A percentile compares a stretch with the other conserved stretches of the same genome.
These are phyloP conservation scores for Petromus typicus DNA, from an alignment of 2,113 vertebrate genomes.

Conservation along the genomic window DNA sequence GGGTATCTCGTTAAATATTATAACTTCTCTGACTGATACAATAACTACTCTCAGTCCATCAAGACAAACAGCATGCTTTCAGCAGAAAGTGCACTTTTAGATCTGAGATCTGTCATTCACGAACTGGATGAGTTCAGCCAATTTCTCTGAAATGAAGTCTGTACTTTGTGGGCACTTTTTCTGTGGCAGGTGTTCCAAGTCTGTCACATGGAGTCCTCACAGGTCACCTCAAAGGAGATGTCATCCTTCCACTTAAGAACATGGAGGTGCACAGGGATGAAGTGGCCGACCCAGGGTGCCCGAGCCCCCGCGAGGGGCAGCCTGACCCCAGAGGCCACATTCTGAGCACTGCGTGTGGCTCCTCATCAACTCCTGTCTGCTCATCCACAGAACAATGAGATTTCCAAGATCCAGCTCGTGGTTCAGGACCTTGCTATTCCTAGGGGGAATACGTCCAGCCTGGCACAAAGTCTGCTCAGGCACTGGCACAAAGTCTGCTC, in stretches of 20 bases:
- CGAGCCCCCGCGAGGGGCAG: accelerated
- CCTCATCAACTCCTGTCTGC: neutral
- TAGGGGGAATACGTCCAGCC: neutral
- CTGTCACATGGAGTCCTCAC: neutral
- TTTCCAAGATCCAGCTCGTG: neutral
- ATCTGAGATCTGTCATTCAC: neutral
- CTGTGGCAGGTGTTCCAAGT: neutral
- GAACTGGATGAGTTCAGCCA: neutral
- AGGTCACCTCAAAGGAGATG: neutral
- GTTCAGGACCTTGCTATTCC: neutral
- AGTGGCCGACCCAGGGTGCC: accelerated
- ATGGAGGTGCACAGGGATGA: neutral
- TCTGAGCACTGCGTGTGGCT: neutral
- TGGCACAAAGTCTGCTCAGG: too few species aligned
- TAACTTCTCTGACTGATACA: neutral
- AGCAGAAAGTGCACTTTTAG: neutral
- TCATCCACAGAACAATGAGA: neutral
- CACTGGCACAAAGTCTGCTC: too few species aligned
- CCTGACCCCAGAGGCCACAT: neutral
- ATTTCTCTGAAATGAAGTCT: neutral
- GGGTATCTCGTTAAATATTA: neutral
- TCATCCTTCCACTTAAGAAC: neutral
- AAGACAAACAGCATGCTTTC: neutral
- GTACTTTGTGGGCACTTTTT: neutral
- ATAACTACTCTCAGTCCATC: neutral